phyloP scores from a whole-genome alignment of 2,113 vertebrate genomes.

The Gasterosteus aculeatus region DNA sequence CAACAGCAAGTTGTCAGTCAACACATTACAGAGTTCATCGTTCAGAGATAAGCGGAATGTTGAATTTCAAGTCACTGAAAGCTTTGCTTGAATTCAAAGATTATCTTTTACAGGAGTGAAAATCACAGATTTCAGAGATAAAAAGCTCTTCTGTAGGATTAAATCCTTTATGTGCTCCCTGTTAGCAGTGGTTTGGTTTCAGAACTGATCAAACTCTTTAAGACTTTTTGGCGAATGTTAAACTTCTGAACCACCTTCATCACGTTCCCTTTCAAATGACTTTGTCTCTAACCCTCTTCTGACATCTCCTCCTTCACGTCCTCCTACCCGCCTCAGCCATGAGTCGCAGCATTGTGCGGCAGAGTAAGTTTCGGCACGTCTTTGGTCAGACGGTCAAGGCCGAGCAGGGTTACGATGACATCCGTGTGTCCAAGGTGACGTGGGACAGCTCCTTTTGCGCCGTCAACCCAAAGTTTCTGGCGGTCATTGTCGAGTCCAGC shows the following conservation, averaged over 20 bases:
- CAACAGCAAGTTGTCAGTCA: slow-evolving; percentile 37
- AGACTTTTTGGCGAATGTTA: background rate
- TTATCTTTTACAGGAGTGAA: background rate
- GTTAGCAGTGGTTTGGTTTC: background rate
- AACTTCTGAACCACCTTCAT: background rate
- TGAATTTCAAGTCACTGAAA: slow-evolving; percentile 8
- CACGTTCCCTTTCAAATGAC: background rate
- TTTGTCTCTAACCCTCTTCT: background rate
- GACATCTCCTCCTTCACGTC: background rate
- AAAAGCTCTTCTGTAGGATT: background rate
- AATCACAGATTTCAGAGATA: background rate
- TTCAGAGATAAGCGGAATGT: background rate
- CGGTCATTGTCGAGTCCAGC: slow-evolving; percentile 94
- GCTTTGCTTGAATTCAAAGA: background rate
- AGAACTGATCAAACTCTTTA: background rate
- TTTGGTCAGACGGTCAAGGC: slow-evolving; percentile 95
- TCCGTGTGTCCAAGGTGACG: slow-evolving; percentile 96
- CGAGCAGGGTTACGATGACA: slow-evolving; percentile 95
- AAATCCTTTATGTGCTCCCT: background rate
- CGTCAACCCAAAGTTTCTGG: slow-evolving; percentile 96
- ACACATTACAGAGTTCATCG: slow-evolving; percentile 10
- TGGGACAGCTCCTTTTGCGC: slow-evolving; percentile 99
- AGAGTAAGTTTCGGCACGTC: slow-evolving; percentile 98
- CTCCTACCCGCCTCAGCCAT: slow-evolving; percentile 76
- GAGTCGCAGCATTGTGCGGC: slow-evolving; percentile 97